Percentiles rank a stretch among this genome's conserved stretches.
Conservation (phyloP, 2,888 invertebrate species). For the Synergus itoensis region DNA sequence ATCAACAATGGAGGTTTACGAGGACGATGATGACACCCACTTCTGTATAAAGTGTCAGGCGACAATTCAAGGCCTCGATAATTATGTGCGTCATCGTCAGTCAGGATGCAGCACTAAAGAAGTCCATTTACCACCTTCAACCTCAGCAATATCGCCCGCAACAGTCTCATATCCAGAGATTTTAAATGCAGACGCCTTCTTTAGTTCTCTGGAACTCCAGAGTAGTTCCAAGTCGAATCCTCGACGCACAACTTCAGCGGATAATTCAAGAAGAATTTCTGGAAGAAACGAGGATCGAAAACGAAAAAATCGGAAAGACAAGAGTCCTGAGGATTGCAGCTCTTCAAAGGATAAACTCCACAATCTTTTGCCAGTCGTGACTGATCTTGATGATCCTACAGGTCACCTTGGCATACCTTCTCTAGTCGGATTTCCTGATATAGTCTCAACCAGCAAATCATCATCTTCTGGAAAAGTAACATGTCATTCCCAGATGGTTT, state of each 20-base stretch:
- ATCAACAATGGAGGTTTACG: slow-evolving; percentile 74
- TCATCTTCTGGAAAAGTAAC: slow-evolving; percentile 49
- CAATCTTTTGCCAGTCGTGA: slow-evolving; percentile 67
- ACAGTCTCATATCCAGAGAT: slow-evolving; percentile 76
- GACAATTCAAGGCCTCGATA: slow-evolving; percentile 91
- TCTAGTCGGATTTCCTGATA: slow-evolving; percentile 74
- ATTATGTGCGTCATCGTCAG: slow-evolving; percentile 91
- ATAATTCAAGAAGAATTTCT: slow-evolving; percentile 62
- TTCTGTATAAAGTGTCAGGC: slow-evolving; percentile 92
- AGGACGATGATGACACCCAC: slow-evolving; percentile 91
- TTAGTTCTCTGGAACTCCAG: slow-evolving; percentile 89
- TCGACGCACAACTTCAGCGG: slow-evolving; percentile 57
- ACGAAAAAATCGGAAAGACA: slow-evolving; percentile 60
- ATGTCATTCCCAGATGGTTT: slow-evolving; percentile 44
- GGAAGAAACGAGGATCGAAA: slow-evolving; percentile 57
- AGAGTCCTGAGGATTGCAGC: slow-evolving; percentile 59
- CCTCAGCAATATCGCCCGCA: slow-evolving; percentile 65
- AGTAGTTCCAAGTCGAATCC: slow-evolving; percentile 84
- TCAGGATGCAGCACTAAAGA: slow-evolving; percentile 80
- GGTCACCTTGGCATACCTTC: slow-evolving; percentile 74
- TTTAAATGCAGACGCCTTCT: slow-evolving; percentile 91
- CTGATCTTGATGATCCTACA: slow-evolving; percentile 72
- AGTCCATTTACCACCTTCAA: slow-evolving; percentile 72
- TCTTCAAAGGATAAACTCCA: slow-evolving; percentile 66
- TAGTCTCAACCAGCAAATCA: slow-evolving; percentile 64